Conservation (phyloP, 2,113 vertebrate genomes). For the Limanda limanda region DNA sequence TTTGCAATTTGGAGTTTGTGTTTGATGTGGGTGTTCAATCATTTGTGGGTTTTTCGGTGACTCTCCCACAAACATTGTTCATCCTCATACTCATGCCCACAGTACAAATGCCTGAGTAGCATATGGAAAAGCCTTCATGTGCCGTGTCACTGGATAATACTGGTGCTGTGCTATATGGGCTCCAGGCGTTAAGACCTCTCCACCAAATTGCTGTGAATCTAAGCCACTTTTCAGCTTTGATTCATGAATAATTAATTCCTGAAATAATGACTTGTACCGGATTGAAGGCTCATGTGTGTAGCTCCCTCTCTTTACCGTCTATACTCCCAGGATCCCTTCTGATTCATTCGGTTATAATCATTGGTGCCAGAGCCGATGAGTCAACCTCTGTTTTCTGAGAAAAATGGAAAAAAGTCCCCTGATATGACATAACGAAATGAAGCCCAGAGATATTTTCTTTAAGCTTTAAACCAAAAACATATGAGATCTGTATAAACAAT, state of each 20-base stretch:
- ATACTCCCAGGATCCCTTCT: slow-evolving; percentile 15
- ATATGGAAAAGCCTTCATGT: not conserved
- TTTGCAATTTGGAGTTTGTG: slow-evolving; percentile 12
- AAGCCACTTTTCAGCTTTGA: slow-evolving; percentile 52
- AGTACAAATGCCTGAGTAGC: not conserved
- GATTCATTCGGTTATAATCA: slow-evolving; percentile 33
- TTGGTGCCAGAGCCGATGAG: slow-evolving; percentile 9
- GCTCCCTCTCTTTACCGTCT: slow-evolving; percentile 35
- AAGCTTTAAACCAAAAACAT: not conserved
- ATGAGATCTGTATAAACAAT: not conserved
- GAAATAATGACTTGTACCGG: slow-evolving; percentile 58
- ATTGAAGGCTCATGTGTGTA: slow-evolving; percentile 34
- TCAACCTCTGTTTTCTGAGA: slow-evolving; percentile 12
- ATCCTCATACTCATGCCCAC: slow-evolving; percentile 1
- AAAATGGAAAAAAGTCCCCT: not conserved
- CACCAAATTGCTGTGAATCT: slow-evolving; percentile 31
- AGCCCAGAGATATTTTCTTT: too few relatives aligned
- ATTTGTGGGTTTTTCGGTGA: not conserved
- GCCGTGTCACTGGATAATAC: not conserved
- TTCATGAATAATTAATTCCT: slow-evolving; percentile 58
- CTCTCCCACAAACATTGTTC: not conserved
- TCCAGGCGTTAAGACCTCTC: slow-evolving; percentile 33
- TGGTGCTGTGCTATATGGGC: not conserved
- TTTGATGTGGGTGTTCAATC: slow-evolving; percentile 16
- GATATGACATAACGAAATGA: not conserved